Conservation (phyloP, 2,113 vertebrate genomes). For the Ginglymostoma cirratum region DNA sequence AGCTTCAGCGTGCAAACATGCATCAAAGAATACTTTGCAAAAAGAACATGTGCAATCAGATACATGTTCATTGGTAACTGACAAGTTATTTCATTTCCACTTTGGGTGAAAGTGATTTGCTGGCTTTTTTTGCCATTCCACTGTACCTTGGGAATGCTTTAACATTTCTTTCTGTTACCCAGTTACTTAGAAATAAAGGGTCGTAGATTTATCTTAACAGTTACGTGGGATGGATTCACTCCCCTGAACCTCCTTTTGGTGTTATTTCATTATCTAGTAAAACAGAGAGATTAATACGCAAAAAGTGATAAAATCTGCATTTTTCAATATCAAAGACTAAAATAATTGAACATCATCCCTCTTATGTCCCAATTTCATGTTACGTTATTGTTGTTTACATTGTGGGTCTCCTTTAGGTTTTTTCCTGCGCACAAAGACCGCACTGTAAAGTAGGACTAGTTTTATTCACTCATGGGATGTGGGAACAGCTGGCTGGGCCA, state of each 20-base stretch:
- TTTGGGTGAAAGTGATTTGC: constrained; percentile 46
- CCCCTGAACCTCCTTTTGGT: neutral
- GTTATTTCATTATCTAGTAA: neutral
- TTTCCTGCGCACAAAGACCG: neutral
- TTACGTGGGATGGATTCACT: neutral
- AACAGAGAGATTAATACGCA: neutral
- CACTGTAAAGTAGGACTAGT: neutral
- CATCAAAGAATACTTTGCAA: constrained; percentile 48
- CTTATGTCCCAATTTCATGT: neutral
- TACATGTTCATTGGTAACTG: constrained; percentile 52
- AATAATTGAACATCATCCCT: too few species aligned
- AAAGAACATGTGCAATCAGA: constrained; percentile 46
- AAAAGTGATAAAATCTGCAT: neutral
- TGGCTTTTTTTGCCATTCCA: neutral
- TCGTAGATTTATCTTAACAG: neutral
- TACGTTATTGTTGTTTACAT: neutral
- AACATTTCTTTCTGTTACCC: constrained; percentile 5
- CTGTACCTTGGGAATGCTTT: constrained; percentile 22
- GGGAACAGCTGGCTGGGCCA: too few species aligned
- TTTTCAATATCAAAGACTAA: neutral
- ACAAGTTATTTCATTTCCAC: constrained; percentile 50
- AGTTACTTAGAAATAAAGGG: neutral
- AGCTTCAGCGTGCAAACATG: constrained; percentile 49
- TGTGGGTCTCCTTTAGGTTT: neutral
- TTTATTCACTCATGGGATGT: too few species aligned